Base-by-base conservation (phyloP, 2,797 vertebrate species). In the Prionace glauca region DNA sequence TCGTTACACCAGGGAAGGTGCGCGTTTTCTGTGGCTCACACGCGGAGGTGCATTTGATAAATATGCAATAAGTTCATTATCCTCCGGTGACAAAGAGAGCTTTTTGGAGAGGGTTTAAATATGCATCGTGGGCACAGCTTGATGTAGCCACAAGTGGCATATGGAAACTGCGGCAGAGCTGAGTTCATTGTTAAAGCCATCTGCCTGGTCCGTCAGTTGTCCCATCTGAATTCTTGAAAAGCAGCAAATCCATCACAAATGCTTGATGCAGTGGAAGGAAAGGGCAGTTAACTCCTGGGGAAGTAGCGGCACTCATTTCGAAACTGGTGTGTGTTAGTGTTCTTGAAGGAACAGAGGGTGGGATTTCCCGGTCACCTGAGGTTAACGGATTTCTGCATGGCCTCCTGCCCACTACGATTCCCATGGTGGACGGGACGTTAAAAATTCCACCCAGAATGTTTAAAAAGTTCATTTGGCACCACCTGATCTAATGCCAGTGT, bases 171-270 rank as follows among this genome's bases (percentile, higher is more conserved):
- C 71, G 96, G 95, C 95, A 96, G 95, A 95, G 88, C 95, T 96
- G 95, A 96, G 97, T 95, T 95, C 95, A 65, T 96, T 96, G 88
- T 96, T 96, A 88, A 86, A 87, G 92, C 96, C 96, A 95, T 96
- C 96, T 97, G 96, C 81, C 86, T 96, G 96, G 87, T 95, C 96
- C 67, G 95, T 96, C 90, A 87, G 14, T 60, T 96, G 95, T 92
- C 77, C 95, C 56, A 56, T 67, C 92, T 60, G 41, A 95, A 8
- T 95, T 32, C 45, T 26, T 45, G 3, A 12, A 94, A 71, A 45
- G 62, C 90, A 69, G 90, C 26, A 95, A 95, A 95, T 94, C 69
- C 45, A 92, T 92, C 62, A 67, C 90, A 41, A 74, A 56, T 95
- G 41, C 24, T 95, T 77, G 32, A 67, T 50, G 69, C n/a, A 65